Evolutionary conservation across 2,888 invertebrate genomes (phyloP).

Genomic region (Fragum whitleyi): DNA sequence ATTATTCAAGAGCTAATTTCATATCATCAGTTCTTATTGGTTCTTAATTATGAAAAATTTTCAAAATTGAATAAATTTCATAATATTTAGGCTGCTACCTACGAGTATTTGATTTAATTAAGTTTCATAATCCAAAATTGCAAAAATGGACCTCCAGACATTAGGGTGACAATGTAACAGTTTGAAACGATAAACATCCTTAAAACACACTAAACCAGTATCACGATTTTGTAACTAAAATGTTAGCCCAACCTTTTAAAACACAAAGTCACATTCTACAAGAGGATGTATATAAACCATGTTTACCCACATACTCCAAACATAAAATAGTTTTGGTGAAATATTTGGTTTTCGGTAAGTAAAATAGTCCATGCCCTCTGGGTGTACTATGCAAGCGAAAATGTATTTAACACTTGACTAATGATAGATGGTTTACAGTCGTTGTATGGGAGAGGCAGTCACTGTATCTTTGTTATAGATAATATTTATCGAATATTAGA

Average conservation of each 20-base stretch:
- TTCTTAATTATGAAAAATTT: no score
- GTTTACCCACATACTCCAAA: neutral
- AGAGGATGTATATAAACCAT: neutral
- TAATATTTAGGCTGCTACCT: no score
- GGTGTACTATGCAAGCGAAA: slow-evolving; percentile 11
- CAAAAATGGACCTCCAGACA: no score
- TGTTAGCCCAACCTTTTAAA: neutral
- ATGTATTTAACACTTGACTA: slow-evolving; percentile 30
- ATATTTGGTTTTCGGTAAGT: neutral
- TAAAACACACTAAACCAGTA: neutral
- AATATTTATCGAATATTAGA: neutral
- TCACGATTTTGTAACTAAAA: neutral
- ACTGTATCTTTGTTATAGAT: slow-evolving; percentile 3
- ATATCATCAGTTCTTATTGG: no score
- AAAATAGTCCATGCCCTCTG: slow-evolving; percentile 18
- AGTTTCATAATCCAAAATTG: no score
- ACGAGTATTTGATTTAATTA: no score
- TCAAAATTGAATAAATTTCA: no score
- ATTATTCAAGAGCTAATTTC: no score
- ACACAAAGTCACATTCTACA: neutral
- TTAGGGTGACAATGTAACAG: no score
- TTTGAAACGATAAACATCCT: no score
- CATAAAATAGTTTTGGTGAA: neutral
- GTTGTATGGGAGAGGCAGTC: neutral
- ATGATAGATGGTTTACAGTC: slow-evolving; percentile 20